Evolutionary conservation across 2,888 invertebrate genomes (phyloP), one percentile per base, ranked within the genome.

Genomic region (Eupithecia centaureata): DNA sequence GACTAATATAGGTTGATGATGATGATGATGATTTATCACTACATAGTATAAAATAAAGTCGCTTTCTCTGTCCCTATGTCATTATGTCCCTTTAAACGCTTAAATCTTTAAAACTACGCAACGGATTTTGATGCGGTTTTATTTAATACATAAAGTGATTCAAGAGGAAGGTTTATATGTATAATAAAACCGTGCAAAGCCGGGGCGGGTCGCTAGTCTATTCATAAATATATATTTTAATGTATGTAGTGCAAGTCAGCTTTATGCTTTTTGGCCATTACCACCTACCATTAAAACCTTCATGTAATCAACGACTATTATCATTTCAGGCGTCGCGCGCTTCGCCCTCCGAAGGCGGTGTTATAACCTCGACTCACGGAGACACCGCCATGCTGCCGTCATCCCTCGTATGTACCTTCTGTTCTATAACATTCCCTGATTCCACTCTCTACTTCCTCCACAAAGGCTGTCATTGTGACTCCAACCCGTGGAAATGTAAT

Each of bases 391-490:
- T 94, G 78, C 88, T 92, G 77, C 92, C 95, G 1, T 84, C 95
- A 28, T 88, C 94, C 35, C 94, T 97, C 61, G 96, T 97, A 80
- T 99, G 99, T 90, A 94, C 96, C 28, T 98, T 97, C 90, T 99
- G 99, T 91, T 97, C 97, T 79, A 98, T 99, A 82, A 96, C 97
- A 59, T 99, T 98, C 92, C 98, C 98, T 42, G 99, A 99, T 91
- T 97, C 98, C 84, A 99, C 99, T 0, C 94, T 99, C 67, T 99
- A 98, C 92, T 98, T 99, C 92, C 95, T 99, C 75, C 99, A 99
- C 94, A 99, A 99, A 94, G 99, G 99, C 77, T 98, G 99, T 88
- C 99, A 99, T 93, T 98, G 98, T 78, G 98, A 98, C 86, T 97
- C 97, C 77, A 98, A 99, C 92, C 99, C 99, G 0, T 99, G 95